phyloP scores from a whole-genome alignment of 1,140 invertebrate genomes.

The Drosophila sucinea region DNA sequence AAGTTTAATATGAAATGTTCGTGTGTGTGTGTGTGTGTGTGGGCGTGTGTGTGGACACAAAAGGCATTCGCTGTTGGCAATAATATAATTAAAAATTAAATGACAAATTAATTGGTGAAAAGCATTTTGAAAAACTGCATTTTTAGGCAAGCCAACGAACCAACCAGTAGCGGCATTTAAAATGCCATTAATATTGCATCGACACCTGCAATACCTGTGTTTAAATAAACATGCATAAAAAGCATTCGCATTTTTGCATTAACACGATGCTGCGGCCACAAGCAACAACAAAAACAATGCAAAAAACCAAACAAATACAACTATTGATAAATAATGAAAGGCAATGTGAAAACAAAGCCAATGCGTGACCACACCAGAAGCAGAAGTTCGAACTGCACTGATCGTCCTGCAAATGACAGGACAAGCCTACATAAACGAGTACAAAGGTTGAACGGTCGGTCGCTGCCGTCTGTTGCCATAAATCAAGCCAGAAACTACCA shows the following conservation, averaged over 20 bases:
- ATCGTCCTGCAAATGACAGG: conserved; percentile 7
- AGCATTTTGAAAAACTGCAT: conserved; percentile 52
- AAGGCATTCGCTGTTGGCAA: conserved; percentile 50
- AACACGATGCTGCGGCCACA: conserved; percentile 23
- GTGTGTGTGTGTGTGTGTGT: background rate
- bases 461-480: background rate
- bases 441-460: background rate
- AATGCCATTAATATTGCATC: conserved; percentile 78
- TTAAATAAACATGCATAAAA: conserved; percentile 56
- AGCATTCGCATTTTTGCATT: conserved; percentile 51
- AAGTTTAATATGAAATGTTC: conserved; percentile 60
- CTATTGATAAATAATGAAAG: conserved; percentile 66
- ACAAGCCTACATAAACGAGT: background rate
- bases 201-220: conserved; percentile 62
- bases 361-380: conserved; percentile 38
- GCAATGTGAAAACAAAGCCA: conserved; percentile 47
- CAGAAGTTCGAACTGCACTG: conserved; percentile 17
- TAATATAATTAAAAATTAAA: conserved; percentile 80
- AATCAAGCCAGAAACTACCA: conserved; percentile 17
- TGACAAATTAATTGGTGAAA: conserved; percentile 68
- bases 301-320: conserved; percentile 26
- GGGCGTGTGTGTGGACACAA: conserved; percentile 17
- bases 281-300: background rate
- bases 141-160: conserved; percentile 54
- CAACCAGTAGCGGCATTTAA: conserved; percentile 64